Base-by-base conservation (phyloP, 2,888 invertebrate genomes). In the Sesia apiformis region DNA sequence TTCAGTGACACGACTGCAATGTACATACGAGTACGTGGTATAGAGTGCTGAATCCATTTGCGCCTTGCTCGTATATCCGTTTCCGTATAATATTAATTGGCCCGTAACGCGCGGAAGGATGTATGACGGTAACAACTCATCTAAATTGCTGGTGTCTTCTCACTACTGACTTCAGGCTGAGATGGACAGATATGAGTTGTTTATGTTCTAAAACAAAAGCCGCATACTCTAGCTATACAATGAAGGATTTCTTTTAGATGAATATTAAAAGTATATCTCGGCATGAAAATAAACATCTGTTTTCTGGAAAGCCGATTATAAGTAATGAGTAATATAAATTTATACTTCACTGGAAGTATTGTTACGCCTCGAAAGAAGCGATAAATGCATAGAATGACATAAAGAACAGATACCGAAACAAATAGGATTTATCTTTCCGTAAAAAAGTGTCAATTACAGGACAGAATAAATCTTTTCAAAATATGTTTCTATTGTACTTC, bases 81-180 rank as follows among this genome's bases (percentile, higher is more conserved):
- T 87, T 87, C 86, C 86, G 85, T 76, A 76, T 82, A 78, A 85
- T 82, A 88, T 88, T 87, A 87, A 88, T 86, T 83, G 85, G 83
- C 65, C 82, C 76, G 78, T 81, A 79, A 81, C 81, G 72, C 69
- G 72, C 82, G 87, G 87, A 87, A 87, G 87, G 88, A 88, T 84
- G 81, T 77, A 75, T 76, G 80, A 68, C 71, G 68, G 80, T 76
- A 79, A 86, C 86, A 81, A 84, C 82, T 87, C 86, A 88, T 84
- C 81, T 83, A 78, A 81, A 84, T 87, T 79, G 70, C 76, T 69
- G 67, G 57, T 61, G 62, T 64, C 66, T 64, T 61, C 62, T 61
- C 52, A 58, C 62, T 57, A 60, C 60, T 62, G 59, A 61, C 57
- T 64, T 59, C 59, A 58, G 61, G 59, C 60, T 43, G 59, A 54